Evolutionary conservation across 2,888 invertebrate species (phyloP).

Genomic region (Dynastes grantii): DNA sequence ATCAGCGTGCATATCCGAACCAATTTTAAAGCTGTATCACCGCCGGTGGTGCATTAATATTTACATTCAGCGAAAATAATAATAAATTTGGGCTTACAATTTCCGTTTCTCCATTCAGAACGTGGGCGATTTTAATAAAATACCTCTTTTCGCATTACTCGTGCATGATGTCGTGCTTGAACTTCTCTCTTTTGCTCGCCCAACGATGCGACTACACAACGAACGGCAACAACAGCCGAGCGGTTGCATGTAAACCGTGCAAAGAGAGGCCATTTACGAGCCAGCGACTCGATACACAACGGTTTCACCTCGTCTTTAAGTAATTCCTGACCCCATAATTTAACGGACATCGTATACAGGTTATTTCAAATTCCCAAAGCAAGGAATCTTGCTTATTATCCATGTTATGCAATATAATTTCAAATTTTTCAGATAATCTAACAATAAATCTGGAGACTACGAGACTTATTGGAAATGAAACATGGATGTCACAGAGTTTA

Average conservation of each 20-base stretch:
- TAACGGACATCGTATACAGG: constrained; percentile 26
- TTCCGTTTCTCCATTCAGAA: background rate
- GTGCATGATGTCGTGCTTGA: constrained; percentile 22
- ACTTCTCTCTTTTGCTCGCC: constrained; percentile 22
- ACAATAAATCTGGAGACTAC: no score
- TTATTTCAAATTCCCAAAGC: no score
- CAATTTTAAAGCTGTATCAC: background rate
- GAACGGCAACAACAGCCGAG: constrained; percentile 8
- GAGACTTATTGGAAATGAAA: no score
- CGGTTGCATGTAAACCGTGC: constrained; percentile 39
- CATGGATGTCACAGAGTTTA: no score
- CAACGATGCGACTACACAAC: background rate
- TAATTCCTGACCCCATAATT: constrained; percentile 41
- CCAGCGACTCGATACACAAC: constrained; percentile 25
- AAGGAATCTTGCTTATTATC: no score
- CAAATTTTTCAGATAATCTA: no score
- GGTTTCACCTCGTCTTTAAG: constrained; percentile 39
- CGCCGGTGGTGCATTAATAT: constrained; percentile 9
- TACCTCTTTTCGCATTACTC: constrained; percentile 22
- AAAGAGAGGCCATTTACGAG: constrained; percentile 31
- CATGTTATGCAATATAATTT: no score
- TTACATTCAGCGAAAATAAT: constrained; percentile 29
- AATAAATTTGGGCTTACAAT: constrained; percentile 25
- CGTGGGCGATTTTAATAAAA: constrained; percentile 39
- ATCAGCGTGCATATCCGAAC: background rate